A percentile compares a stretch with the other conserved stretches of the same genome.
Conservation (phyloP, 2,888 invertebrate species). For the Philhelius pedissequus region DNA sequence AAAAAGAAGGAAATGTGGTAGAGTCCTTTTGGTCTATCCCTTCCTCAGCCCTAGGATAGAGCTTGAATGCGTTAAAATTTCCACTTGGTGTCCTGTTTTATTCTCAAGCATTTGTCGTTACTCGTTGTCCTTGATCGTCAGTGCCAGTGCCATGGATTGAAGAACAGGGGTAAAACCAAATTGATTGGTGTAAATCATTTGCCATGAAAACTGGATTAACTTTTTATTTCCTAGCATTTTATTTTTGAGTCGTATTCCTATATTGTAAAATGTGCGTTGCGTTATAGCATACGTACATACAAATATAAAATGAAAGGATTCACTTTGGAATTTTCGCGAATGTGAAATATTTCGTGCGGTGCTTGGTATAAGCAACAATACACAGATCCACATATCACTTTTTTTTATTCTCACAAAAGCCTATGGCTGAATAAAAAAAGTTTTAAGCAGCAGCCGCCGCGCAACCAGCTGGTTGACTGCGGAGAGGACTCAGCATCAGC, state of each 20-base stretch:
- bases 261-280: background rate
- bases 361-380: too few species aligned
- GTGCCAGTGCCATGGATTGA: background rate
- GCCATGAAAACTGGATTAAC: conserved; percentile 65
- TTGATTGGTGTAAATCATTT: conserved; percentile 67
- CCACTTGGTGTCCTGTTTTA: background rate
- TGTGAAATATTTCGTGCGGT: conserved; percentile 41
- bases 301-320: conserved; percentile 47
- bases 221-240: conserved; percentile 62
- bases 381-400: conserved; percentile 15
- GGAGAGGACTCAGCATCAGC: background rate
- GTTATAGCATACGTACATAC: background rate
- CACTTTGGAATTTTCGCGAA: conserved; percentile 39
- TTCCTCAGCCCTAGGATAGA: background rate
- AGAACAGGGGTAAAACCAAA: conserved; percentile 5
- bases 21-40: background rate
- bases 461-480: conserved; percentile 58
- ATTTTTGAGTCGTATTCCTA: background rate
- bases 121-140: background rate
- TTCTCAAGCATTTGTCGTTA: background rate
- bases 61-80: background rate
- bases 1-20: background rate
- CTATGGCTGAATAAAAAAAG: conserved; percentile 13
- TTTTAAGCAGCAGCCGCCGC: conserved; percentile 55
- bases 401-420: conserved; percentile 44